phyloP scores from a whole-genome alignment of 2,113 vertebrate genomes.

The Grammomys dolichurus region DNA sequence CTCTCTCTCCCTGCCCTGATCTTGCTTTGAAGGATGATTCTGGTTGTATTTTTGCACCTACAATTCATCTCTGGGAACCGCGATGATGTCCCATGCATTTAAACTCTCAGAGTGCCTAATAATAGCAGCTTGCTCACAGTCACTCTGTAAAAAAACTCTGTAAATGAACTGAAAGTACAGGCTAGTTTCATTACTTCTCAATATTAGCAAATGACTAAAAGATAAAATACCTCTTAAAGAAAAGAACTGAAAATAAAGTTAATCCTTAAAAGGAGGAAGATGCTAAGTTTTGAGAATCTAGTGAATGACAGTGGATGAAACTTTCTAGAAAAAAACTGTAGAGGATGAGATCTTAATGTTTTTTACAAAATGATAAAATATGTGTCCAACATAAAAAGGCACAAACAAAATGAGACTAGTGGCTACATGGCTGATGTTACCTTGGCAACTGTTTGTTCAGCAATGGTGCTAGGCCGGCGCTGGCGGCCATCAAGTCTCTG shows the following conservation, averaged over 20 bases:
- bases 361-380: slow-evolving; percentile 45
- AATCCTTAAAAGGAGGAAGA: slow-evolving; percentile 52
- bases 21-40: background rate
- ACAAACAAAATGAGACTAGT: background rate
- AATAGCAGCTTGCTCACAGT: background rate
- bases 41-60: background rate
- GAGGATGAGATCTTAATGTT: slow-evolving; percentile 48
- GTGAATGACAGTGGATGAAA: slow-evolving; percentile 16
- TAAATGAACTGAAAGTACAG: background rate
- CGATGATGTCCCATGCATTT: background rate
- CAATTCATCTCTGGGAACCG: background rate
- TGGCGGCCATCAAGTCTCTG: slow-evolving; percentile 95
- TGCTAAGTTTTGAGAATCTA: slow-evolving; percentile 20
- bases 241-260: slow-evolving; percentile 56
- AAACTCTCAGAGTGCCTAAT: background rate
- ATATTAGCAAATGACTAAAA: slow-evolving; percentile 32
- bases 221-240: background rate
- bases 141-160: background rate
- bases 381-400: slow-evolving; percentile 45
- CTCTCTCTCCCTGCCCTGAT: background rate
- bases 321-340: background rate
- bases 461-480: slow-evolving; percentile 95
- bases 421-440: slow-evolving; percentile 85
- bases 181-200: slow-evolving; percentile 15
- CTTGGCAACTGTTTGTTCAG: slow-evolving; percentile 97